Percentiles rank a stretch among this genome's conserved stretches.
Conservation (phyloP, 2,888 invertebrate species). For the Erebia epiphron region DNA sequence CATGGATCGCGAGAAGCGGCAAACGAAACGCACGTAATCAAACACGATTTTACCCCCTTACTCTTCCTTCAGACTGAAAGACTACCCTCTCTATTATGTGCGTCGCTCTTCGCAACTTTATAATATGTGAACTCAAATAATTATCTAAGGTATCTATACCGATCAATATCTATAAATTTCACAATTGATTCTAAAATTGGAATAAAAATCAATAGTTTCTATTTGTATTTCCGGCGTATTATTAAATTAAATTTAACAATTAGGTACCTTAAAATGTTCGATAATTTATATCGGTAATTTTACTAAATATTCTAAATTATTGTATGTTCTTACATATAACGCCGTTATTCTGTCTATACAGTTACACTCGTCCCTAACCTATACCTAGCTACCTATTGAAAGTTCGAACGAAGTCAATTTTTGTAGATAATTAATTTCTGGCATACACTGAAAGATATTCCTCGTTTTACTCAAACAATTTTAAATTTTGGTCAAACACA, state of each 20-base stretch:
- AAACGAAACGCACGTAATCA: slow-evolving; percentile 49
- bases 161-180: too few relatives aligned
- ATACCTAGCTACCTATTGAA: neutral
- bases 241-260: neutral
- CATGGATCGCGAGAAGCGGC: slow-evolving; percentile 58
- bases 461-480: neutral
- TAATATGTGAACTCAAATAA: neutral
- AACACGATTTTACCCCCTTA: neutral
- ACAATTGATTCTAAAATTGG: neutral
- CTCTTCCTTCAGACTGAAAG: neutral
- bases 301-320: too few relatives aligned
- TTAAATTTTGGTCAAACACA: neutral
- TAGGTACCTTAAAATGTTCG: neutral
- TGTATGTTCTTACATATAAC: too few relatives aligned
- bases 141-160: neutral
- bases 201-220: neutral
- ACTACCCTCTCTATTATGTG: neutral
- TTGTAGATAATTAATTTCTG: slow-evolving; percentile 8
- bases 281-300: too few relatives aligned
- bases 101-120: neutral
- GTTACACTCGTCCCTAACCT: neutral
- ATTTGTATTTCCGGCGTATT: neutral
- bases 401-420: slow-evolving; percentile 23
- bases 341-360: neutral
- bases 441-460: neutral